These are phyloP conservation scores for Montipora sp. DNA, from an alignment of 64 coral and sea anemone genomes.

Conservation along the genomic window DNA sequence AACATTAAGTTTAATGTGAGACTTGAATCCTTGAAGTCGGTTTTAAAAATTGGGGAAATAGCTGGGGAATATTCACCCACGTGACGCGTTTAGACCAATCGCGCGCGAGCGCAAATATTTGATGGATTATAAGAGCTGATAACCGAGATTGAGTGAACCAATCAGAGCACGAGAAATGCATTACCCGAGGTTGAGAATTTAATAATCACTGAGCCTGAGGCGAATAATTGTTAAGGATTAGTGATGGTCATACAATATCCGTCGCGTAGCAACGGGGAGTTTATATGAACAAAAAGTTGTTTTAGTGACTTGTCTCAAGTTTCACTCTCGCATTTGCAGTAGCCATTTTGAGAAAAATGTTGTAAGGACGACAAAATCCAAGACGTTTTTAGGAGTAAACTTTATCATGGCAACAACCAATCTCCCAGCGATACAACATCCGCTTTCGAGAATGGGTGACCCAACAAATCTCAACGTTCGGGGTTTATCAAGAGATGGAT, in stretches of 20 bases:
- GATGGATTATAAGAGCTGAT: too few relatives aligned
- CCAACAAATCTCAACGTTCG: slow-evolving; percentile 75
- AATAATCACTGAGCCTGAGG: too few relatives aligned
- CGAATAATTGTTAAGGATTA: neutral
- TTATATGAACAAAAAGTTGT: slow-evolving; percentile 12
- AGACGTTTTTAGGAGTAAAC: neutral
- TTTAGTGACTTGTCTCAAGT: slow-evolving; percentile 10
- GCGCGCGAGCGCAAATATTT: too few relatives aligned
- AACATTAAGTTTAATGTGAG: too few relatives aligned
- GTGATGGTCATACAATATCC: neutral
- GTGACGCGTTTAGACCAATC: too few relatives aligned
- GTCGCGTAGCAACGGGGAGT: slow-evolving; percentile 45
- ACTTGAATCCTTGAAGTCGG: too few relatives aligned
- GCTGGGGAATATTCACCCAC: too few relatives aligned
- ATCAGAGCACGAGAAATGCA: too few relatives aligned
- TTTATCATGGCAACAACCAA: slow-evolving; percentile 82
- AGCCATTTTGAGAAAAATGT: slow-evolving; percentile 24
- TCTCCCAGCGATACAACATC: slow-evolving; percentile 78
- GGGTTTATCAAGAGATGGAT: slow-evolving; percentile 77
- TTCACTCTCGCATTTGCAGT: neutral
- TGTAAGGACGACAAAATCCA: neutral
- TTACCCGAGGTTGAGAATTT: too few relatives aligned
- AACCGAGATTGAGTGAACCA: too few relatives aligned
- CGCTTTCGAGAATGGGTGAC: slow-evolving; percentile 71
- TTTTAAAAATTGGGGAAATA: too few relatives aligned